Percentiles rank a stretch among this genome's conserved stretches.
Evolutionary conservation across 35 echinoderm and acorn worm species (phyloP).

Genomic region (Lytechinus variegatus): DNA sequence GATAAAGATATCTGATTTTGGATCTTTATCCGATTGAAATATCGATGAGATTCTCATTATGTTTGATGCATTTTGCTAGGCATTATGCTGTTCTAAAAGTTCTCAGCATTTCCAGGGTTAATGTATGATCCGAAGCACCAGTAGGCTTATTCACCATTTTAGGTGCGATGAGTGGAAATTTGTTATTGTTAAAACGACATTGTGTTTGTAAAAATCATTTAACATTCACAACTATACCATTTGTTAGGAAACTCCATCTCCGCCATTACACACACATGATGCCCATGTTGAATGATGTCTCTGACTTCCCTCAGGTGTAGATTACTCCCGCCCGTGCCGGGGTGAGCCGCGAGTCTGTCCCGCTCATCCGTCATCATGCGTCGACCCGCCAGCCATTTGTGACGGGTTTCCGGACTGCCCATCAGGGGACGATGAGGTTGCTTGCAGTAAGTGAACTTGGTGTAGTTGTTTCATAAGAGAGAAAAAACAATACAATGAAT

Average conservation of each 20-base stretch:
- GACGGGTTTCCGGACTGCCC: constrained; percentile 3
- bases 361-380: not conserved
- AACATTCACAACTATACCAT: not conserved
- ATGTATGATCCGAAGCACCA: too few species aligned
- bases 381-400: not conserved
- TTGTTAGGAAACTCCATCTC: not conserved
- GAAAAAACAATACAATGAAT: too few species aligned
- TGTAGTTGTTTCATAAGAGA: too few species aligned
- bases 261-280: not conserved
- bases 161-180: not conserved
- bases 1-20: too few species aligned
- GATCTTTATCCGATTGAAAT: too few species aligned
- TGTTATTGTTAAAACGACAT: not conserved
- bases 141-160: not conserved
- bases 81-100: too few species aligned
- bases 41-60: too few species aligned
- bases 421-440: not conserved
- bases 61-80: too few species aligned
- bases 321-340: not conserved
- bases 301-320: not conserved
- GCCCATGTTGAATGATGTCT: not conserved
- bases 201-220: not conserved
- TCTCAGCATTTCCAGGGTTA: too few species aligned
- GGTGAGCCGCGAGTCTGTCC: constrained; percentile 1
- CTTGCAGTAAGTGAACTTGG: not conserved